phyloP scores from a whole-genome alignment of 2,113 vertebrate genomes.

The Nanger granti region DNA sequence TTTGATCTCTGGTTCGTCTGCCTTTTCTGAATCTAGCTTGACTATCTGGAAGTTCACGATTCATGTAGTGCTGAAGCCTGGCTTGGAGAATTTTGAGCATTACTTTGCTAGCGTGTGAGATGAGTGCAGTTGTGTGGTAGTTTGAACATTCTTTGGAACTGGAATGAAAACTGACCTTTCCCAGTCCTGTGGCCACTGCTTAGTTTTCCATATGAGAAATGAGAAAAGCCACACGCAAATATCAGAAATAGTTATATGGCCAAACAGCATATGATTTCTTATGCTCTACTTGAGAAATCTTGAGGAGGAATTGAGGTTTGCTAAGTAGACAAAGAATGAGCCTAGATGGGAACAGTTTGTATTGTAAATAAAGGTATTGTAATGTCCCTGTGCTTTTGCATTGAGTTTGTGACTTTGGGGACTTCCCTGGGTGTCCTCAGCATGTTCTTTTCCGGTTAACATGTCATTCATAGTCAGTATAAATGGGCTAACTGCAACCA shows the following conservation, averaged over 20 bases:
- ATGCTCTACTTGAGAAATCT: background rate
- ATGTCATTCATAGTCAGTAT: background rate
- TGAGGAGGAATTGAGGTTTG: background rate
- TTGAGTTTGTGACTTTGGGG: background rate
- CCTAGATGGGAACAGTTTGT: background rate
- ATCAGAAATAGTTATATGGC: background rate
- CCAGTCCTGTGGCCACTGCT: background rate
- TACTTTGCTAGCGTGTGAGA: background rate
- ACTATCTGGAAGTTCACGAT: background rate
- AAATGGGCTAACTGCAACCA: background rate
- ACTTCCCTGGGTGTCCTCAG: background rate
- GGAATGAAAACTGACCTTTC: background rate
- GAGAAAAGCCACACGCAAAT: background rate
- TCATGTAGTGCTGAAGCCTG: background rate
- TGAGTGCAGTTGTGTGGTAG: background rate
- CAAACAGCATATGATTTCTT: background rate
- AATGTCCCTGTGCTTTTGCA: background rate
- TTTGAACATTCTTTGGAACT: background rate
- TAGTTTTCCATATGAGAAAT: background rate
- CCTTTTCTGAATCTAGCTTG: background rate
- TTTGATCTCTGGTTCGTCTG: background rate
- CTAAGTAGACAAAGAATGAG: background rate
- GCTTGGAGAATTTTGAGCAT: background rate
- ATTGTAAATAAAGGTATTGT: background rate
- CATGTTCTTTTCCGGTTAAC: background rate